Evolutionary conservation across 2,797 vertebrate genomes (phyloP).

Genomic region (Chelon auratus): DNA sequence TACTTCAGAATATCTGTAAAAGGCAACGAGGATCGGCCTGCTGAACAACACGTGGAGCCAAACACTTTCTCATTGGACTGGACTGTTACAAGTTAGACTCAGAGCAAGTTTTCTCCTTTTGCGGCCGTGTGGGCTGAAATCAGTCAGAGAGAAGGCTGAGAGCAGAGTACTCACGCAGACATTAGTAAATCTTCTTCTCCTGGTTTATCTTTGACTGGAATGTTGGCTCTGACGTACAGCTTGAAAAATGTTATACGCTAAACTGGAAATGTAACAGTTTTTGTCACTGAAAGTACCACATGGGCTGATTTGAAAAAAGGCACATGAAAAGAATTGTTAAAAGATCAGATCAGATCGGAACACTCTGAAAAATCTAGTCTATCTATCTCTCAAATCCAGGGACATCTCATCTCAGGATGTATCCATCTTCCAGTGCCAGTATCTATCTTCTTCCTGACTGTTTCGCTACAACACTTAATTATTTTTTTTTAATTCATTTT

Average conservation of each 20-base stretch:
- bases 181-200: slow-evolving; percentile 11
- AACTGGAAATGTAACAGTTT: not conserved
- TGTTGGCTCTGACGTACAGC: slow-evolving; percentile 44
- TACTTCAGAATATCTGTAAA: slow-evolving; percentile 78
- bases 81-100: slow-evolving; percentile 15
- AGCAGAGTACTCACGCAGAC: not conserved
- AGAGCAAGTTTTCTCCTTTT: slow-evolving; percentile 78
- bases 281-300: too few relatives aligned
- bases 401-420: not conserved
- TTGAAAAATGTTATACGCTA: slow-evolving; percentile 12
- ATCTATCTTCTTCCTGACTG: not conserved
- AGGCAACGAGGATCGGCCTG: slow-evolving; percentile 74
- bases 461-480: not conserved
- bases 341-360: not conserved
- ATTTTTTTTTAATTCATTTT: not conserved
- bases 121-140: slow-evolving; percentile 60
- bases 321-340: not conserved
- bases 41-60: slow-evolving; percentile 55
- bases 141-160: slow-evolving; percentile 23
- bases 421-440: too few relatives aligned
- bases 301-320: not conserved
- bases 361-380: not conserved
- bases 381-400: not conserved
- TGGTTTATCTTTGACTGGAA: slow-evolving; percentile 59
- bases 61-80: slow-evolving; percentile 69